phyloP scores from a whole-genome alignment of 2,888 invertebrate genomes.

The Melieria picta region DNA sequence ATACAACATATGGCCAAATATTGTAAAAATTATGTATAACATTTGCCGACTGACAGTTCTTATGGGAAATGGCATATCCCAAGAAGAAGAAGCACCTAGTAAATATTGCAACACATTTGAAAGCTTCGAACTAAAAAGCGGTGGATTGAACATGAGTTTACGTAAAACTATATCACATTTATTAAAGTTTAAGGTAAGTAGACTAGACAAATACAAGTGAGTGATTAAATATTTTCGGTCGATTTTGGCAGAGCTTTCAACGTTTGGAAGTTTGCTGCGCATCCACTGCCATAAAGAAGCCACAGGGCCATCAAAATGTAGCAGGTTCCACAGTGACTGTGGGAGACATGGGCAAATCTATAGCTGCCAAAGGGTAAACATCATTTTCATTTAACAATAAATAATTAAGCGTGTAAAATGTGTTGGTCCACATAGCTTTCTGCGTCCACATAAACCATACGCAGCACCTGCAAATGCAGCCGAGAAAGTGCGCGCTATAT shows the following conservation, averaged over 20 bases:
- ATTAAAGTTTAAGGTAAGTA: conserved; percentile 47
- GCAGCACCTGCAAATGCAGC: conserved; percentile 75
- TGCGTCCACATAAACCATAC: conserved; percentile 80
- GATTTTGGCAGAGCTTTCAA: background rate
- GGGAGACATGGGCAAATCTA: conserved; percentile 71
- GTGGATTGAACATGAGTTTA: conserved; percentile 45
- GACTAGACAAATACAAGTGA: background rate
- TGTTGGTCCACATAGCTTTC: conserved; percentile 70
- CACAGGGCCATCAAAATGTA: conserved; percentile 15
- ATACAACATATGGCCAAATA: too few species aligned
- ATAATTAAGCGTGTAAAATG: too few species aligned
- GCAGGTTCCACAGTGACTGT: conserved; percentile 55
- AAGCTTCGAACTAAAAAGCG: background rate
- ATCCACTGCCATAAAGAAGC: too few species aligned
- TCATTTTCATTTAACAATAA: background rate
- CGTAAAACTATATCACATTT: conserved; percentile 45
- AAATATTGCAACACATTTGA: too few species aligned
- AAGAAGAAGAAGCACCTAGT: too few species aligned
- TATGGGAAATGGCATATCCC: too few species aligned
- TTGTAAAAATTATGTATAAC: too few species aligned
- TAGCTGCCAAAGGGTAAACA: conserved; percentile 75
- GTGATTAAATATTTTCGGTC: background rate
- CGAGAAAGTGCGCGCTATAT: conserved; percentile 72
- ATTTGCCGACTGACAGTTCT: too few species aligned
- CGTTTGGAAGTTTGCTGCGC: too few species aligned